phyloP scores from a whole-genome alignment of 2,113 vertebrate genomes.

The Oceanites oceanicus region DNA sequence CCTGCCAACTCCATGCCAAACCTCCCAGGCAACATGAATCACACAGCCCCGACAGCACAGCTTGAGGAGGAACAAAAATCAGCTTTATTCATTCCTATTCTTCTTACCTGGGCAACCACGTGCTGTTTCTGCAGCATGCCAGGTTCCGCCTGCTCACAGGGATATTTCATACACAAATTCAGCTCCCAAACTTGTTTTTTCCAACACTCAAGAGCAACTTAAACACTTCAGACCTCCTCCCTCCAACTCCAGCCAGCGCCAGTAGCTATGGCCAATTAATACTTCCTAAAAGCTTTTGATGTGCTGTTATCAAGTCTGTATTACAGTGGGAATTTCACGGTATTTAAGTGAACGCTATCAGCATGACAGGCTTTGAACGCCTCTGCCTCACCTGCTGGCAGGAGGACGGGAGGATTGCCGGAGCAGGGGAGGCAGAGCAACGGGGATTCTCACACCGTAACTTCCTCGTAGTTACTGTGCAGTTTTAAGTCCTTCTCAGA shows the following conservation, averaged over 20 bases:
- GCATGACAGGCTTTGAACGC: not conserved
- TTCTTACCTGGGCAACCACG: not conserved
- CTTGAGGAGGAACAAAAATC: not conserved
- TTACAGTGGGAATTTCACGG: not conserved
- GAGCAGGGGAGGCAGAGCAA: not conserved
- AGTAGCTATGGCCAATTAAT: not conserved
- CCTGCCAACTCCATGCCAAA: not conserved
- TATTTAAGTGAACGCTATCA: not conserved
- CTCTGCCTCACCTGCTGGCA: conserved; percentile 49
- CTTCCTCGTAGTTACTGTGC: not conserved
- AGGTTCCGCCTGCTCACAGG: not conserved
- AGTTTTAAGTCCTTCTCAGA: not conserved
- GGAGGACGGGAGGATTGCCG: conserved; percentile 10
- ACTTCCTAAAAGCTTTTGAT: not conserved
- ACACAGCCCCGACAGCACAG: not conserved
- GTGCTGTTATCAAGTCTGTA: not conserved
- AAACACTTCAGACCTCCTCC: not conserved
- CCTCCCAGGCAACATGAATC: not conserved
- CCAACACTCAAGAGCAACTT: not conserved
- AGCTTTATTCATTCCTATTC: not conserved
- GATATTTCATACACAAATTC: not conserved
- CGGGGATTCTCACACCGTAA: not conserved
- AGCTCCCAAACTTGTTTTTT: not conserved
- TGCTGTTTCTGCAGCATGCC: not conserved
- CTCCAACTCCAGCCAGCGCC: not conserved